Base-by-base conservation (phyloP, 2,888 invertebrate genomes). In the Desoria tigrina region DNA sequence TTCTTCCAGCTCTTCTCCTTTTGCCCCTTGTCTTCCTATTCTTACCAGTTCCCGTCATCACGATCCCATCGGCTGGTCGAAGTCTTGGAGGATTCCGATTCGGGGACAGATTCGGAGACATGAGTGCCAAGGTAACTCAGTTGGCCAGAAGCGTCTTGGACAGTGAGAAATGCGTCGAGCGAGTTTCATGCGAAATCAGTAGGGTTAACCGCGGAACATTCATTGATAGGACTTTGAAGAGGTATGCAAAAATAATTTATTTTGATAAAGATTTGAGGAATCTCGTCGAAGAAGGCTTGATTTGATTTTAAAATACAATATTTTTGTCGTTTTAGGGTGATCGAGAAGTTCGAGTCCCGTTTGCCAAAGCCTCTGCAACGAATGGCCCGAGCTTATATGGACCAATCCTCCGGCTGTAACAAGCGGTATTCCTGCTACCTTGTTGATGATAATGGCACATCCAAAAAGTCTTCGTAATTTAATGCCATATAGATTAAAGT, bases 161-260 rank as follows among this genome's bases (percentile, higher is more conserved):
- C 23, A 68, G 70, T 42, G 74, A 74, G 39, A 66, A 74, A 32
- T 74, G 74, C 26, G 54, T 74, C 14, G 74, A 74, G 54, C 65
- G 74, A 55, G 61, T 73, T 21, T 70, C 71, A 14, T 74, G 74
- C 53, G 74, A 74, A 45, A 66, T 74, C 39, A 72, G 73, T 57
- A 54, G 69, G 11, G 67, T 65, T 11, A 72, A 68, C 53, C 58
- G 68, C 57, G 71, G 72, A 0, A 65, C 68, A 6, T 57, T 75
- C 37, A 24, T 75, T 27, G 75, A 75, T 60, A 69, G 64, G 28
- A 68, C 73, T 11, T 42, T 75, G 11, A 72, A 68, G 54, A 65
- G 62, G 73, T 73, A 60, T 49, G 54, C 23, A 59, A 26, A 39
- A 59, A 3, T 55, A 61, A 32, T 21, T 28, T 6, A 24, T 51